Evolutionary conservation across 2,113 vertebrate genomes (phyloP).

Genomic region (Chamaea fasciata): DNA sequence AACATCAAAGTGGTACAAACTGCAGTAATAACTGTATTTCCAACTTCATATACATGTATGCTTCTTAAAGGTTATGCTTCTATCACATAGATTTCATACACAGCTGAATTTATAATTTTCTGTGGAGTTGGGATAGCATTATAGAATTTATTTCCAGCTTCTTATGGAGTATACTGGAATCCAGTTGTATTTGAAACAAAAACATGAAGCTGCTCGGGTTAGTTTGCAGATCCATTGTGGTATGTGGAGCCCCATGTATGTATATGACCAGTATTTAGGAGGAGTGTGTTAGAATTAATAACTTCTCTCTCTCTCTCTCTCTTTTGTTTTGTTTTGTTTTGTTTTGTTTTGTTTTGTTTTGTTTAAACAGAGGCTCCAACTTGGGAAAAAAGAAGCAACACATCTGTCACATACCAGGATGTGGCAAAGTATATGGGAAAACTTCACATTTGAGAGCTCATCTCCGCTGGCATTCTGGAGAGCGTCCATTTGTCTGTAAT

Average conservation of each 20-base stretch:
- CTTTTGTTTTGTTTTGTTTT: too few species aligned
- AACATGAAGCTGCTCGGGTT: not conserved
- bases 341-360: not conserved
- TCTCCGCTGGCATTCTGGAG: constrained; percentile 98
- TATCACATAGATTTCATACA: not conserved
- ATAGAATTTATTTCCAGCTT: not conserved
- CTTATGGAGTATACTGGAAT: not conserved
- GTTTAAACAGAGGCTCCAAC: constrained; percentile 83
- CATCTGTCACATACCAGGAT: constrained; percentile 96
- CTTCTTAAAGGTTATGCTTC: not conserved
- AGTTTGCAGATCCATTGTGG: not conserved
- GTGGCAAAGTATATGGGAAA: constrained; percentile 98
- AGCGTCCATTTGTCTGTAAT: constrained; percentile 95
- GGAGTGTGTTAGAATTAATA: not conserved
- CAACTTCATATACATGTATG: not conserved
- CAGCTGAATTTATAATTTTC: not conserved
- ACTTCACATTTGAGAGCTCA: constrained; percentile 98
- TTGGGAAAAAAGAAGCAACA: constrained; percentile 98
- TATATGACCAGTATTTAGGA: not conserved
- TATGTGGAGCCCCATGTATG: not conserved
- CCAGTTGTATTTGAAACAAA: not conserved
- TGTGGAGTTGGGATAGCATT: not conserved
- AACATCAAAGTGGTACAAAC: not conserved
- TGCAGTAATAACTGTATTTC: not conserved
- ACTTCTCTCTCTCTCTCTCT: not conserved